Base-by-base conservation (phyloP, 2,113 vertebrate species). In the Plecturocebus donacophilus region DNA sequence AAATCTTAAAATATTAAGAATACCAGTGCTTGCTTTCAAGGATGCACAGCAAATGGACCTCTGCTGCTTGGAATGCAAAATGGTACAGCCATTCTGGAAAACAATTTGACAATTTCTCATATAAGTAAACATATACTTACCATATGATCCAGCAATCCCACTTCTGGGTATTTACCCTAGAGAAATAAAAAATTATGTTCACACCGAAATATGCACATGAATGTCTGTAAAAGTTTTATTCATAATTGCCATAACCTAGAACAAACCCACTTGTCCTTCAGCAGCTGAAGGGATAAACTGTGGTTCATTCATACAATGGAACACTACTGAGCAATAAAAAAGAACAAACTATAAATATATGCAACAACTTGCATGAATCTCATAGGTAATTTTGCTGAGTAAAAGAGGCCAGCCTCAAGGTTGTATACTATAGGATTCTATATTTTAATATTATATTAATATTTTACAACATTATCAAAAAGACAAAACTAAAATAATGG, bases 81-180 rank as follows among this genome's bases (percentile, higher is more conserved):
- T 38, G 21, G 75, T n/a, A 71, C 12, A 95, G 47, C 1, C 21
- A 66, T 49, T 38, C 42, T 64, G 30, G 80, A 92, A 98, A 96
- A 95, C 35, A 92, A 49, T 64, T 6, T 75, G 73, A 97, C 38
- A 90, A 70, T 70, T 91, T 95, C 58, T 88, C 81, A 90, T 17
- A 70, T 91, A 87, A 45, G 64, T 87, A 90, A 97, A 88, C 38
- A 79, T 56, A 75, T 5, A 95, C 91, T 97, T 97, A 97, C 93
- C 95, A 96, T 76, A 87, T 32, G 87, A 95, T 94, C 75, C 93
- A 93, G 88, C 70, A 98, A 87, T 64, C 68, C 79, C 27, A 93
- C 47, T 97, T 73, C 79, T 94, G 61, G 45, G 38, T 76, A 95
- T 96, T 97, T 97, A 93, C 93, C 86, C 86, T 97, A 81, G 47